These are phyloP conservation scores for Salarias fasciatus DNA, from an alignment of 2,797 vertebrate species.

Conservation along the genomic window DNA sequence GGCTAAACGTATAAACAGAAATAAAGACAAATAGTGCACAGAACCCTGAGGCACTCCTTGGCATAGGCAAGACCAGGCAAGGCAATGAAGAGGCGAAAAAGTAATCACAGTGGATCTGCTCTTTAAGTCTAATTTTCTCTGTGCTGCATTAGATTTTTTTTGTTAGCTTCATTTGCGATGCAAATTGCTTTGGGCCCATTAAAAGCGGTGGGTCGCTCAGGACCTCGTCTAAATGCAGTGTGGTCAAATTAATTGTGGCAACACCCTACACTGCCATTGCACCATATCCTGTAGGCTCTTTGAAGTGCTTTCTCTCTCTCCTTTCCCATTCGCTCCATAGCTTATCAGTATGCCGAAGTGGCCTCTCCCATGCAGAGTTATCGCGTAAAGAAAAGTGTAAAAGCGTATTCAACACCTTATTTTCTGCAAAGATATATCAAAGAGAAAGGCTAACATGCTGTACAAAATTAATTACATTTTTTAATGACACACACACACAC, in stretches of 20 bases:
- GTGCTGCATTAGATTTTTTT: background rate
- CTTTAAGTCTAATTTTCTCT: constrained; percentile 25
- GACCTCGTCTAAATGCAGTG: constrained; percentile 49
- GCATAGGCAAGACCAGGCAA: background rate
- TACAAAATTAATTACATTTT: constrained; percentile 45
- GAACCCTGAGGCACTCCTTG: background rate
- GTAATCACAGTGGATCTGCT: constrained; percentile 1
- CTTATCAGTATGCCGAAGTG: constrained; percentile 27
- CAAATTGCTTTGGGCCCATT: constrained; percentile 40
- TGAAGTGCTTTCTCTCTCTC: constrained; percentile 27
- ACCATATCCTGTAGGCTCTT: constrained; percentile 35
- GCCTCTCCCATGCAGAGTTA: background rate
- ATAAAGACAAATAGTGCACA: background rate
- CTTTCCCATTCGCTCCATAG: constrained; percentile 25
- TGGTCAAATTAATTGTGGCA: constrained; percentile 44
- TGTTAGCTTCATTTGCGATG: constrained; percentile 38
- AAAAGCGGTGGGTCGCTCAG: constrained; percentile 29
- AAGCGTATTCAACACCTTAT: constrained; percentile 5
- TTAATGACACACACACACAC: background rate
- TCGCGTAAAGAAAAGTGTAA: constrained; percentile 9
- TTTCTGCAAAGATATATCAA: constrained; percentile 9
- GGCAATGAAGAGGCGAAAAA: background rate
- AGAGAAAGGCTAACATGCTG: constrained; percentile 15
- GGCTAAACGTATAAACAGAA: background rate
- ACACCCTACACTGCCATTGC: constrained; percentile 47